These are phyloP conservation scores for Apus apus DNA, from an alignment of 2,113 vertebrate species.

Conservation along the genomic window DNA sequence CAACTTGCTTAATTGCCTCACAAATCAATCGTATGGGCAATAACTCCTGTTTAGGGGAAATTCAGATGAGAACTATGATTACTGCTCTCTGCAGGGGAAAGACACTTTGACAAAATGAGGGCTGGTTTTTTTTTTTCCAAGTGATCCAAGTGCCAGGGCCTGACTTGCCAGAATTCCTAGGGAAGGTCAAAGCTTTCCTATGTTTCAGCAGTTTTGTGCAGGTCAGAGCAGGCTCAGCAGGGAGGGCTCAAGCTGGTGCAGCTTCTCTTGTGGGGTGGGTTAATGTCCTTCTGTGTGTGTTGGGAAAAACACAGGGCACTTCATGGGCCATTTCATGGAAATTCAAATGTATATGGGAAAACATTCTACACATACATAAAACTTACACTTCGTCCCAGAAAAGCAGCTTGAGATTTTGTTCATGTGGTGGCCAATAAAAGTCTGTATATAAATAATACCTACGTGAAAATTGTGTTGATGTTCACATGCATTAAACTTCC, in stretches of 20 bases:
- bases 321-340: neutral
- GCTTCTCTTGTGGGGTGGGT: neutral
- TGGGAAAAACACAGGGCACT: neutral
- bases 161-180: neutral
- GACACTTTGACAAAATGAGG: neutral
- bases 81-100: slow-evolving; percentile 5
- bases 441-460: neutral
- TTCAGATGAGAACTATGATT: slow-evolving; percentile 27
- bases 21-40: slow-evolving; percentile 41
- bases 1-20: slow-evolving; percentile 34
- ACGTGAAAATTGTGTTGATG: neutral
- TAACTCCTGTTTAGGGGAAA: slow-evolving; percentile 24
- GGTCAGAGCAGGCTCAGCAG: neutral
- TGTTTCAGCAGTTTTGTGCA: neutral
- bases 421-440: neutral
- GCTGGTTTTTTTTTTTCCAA: neutral
- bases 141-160: neutral
- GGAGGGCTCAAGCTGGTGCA: neutral
- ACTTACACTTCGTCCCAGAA: neutral
- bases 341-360: neutral
- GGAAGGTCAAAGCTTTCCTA: neutral
- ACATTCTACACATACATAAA: neutral
- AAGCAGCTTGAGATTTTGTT: neutral
- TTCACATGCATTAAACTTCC: neutral
- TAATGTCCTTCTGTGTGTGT: accelerated